Evolutionary conservation across 2,113 vertebrate genomes (phyloP).

Genomic region (Heterocephalus glaber): DNA sequence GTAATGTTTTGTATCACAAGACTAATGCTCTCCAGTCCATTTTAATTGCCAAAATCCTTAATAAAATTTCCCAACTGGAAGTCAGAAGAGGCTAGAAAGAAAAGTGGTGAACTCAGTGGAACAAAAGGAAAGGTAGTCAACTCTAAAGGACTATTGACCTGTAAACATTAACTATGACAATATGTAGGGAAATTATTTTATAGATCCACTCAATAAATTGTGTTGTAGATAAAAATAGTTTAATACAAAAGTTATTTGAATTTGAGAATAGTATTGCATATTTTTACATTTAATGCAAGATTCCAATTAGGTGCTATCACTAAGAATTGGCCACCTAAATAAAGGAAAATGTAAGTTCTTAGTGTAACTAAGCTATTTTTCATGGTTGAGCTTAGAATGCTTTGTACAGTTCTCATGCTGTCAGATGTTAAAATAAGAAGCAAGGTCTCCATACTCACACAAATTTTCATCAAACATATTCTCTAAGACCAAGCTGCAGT

Average conservation of each 20-base stretch:
- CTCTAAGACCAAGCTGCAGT: neutral
- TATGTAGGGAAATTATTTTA: neutral
- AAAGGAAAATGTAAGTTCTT: constrained; percentile 4
- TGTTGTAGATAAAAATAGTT: neutral
- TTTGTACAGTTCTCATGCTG: neutral
- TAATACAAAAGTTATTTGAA: constrained; percentile 15
- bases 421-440: neutral
- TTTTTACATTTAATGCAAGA: neutral
- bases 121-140: neutral
- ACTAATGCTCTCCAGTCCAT: neutral
- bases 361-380: neutral
- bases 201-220: neutral
- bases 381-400: neutral
- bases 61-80: neutral
- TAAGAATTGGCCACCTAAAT: neutral
- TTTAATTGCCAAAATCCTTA: constrained; percentile 25
- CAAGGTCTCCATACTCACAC: neutral
- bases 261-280: neutral
- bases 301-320: neutral
- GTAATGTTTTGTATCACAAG: constrained; percentile 20
- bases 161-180: neutral
- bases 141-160: neutral
- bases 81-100: neutral
- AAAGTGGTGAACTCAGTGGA: neutral
- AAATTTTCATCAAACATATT: constrained; percentile 17